These are phyloP conservation scores for Xylocampa areola DNA, from an alignment of 2,888 invertebrate species.

Conservation along the genomic window DNA sequence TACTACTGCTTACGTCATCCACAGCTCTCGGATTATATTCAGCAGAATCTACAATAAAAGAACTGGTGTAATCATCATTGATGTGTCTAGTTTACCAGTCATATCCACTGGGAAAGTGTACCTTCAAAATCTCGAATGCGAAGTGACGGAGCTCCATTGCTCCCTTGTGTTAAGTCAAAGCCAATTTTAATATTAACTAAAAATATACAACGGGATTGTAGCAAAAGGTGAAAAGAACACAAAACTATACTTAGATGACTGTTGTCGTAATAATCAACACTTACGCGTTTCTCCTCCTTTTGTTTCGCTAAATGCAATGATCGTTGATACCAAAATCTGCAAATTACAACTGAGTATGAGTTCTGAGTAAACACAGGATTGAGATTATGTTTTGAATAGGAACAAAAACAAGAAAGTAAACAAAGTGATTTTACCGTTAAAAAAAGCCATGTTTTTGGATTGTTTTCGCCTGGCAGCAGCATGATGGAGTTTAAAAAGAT, in stretches of 20 bases:
- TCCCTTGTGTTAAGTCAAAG: constrained; percentile 75
- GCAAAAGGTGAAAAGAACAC: constrained; percentile 15
- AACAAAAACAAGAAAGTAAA: not conserved
- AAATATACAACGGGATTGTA: constrained; percentile 56
- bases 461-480: constrained; percentile 60
- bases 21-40: constrained; percentile 59
- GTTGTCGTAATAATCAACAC: constrained; percentile 29
- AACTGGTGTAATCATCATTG: constrained; percentile 8
- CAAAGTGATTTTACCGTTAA: constrained; percentile 63
- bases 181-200: constrained; percentile 78
- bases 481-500: constrained; percentile 62
- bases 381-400: not conserved
- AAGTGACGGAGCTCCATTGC: constrained; percentile 70
- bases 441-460: constrained; percentile 63
- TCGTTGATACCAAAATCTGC: constrained; percentile 42
- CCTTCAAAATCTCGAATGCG: constrained; percentile 74
- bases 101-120: constrained; percentile 47
- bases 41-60: constrained; percentile 50
- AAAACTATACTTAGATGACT: constrained; percentile 16
- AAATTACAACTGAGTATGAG: constrained; percentile 24
- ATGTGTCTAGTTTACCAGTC: constrained; percentile 1
- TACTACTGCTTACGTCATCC: constrained; percentile 34
- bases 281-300: constrained; percentile 66
- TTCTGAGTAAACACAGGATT: not conserved
- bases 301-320: constrained; percentile 55